These are phyloP conservation scores for Thera britannica DNA, from an alignment of 2,888 invertebrate species.

Conservation along the genomic window DNA sequence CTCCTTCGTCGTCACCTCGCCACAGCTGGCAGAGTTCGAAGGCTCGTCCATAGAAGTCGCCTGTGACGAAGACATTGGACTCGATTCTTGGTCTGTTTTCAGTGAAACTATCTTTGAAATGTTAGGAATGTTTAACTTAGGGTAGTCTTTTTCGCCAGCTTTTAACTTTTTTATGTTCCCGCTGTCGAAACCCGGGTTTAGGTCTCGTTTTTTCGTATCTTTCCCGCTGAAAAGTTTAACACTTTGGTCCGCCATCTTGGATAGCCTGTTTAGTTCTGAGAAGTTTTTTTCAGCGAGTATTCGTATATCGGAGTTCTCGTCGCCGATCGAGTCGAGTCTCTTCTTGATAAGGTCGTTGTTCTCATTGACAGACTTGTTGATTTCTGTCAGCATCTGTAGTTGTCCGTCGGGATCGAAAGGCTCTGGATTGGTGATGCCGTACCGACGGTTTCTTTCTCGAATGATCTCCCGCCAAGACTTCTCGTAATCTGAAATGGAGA, in stretches of 20 bases:
- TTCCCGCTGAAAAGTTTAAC: conserved; percentile 74
- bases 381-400: conserved; percentile 72
- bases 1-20: conserved; percentile 52
- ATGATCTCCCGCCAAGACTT: conserved; percentile 86
- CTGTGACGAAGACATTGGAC: conserved; percentile 51
- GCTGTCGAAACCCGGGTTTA: conserved; percentile 75
- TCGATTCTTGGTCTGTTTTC: conserved; percentile 59
- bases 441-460: conserved; percentile 85
- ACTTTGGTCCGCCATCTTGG: conserved; percentile 78
- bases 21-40: conserved; percentile 61
- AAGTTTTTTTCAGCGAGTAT: conserved; percentile 77
- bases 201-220: conserved; percentile 65
- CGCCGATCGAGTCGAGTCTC: conserved; percentile 59
- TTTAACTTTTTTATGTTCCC: conserved; percentile 67
- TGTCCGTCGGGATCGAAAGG: conserved; percentile 64
- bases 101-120: conserved; percentile 73
- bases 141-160: conserved; percentile 54
- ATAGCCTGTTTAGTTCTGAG: conserved; percentile 72
- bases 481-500: conserved; percentile 83
- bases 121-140: conserved; percentile 72
- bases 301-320: conserved; percentile 60
- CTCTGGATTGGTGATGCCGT: conserved; percentile 62
- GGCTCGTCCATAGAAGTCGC: conserved; percentile 80
- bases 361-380: conserved; percentile 73
- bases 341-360: conserved; percentile 79